Evolutionary conservation across 35 echinoderm and acorn worm genomes (phyloP).

Genomic region (Ophiothrix spiculata): DNA sequence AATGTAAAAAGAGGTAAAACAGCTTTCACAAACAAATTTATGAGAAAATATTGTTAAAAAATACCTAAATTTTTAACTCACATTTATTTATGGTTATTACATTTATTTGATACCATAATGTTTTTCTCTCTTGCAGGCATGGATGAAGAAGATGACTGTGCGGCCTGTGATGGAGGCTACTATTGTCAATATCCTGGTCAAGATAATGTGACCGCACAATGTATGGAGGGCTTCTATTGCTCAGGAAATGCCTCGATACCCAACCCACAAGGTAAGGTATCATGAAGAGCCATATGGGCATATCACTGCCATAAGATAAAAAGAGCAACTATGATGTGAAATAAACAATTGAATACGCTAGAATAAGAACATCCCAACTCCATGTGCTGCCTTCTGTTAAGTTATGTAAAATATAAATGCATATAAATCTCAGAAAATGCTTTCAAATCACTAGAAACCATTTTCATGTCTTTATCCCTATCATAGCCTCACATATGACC

Average conservation of each 20-base stretch:
- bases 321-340: neutral
- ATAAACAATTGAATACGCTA: too few relatives aligned
- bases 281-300: neutral
- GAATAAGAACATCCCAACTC: too few relatives aligned
- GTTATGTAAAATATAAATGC: too few relatives aligned
- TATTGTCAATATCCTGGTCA: constrained; percentile 89
- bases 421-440: too few relatives aligned
- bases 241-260: constrained; percentile 59
- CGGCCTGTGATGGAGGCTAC: constrained; percentile 74
- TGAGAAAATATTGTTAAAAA: neutral
- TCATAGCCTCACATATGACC: too few relatives aligned
- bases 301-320: neutral
- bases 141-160: constrained; percentile 71
- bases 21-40: neutral
- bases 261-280: constrained; percentile 67
- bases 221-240: constrained; percentile 86
- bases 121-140: constrained; percentile 44
- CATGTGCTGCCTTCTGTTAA: too few relatives aligned
- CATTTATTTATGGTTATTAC: neutral
- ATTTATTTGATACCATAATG: neutral
- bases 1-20: neutral
- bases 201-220: constrained; percentile 65
- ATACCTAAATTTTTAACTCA: neutral
- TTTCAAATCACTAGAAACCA: too few relatives aligned
- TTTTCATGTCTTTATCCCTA: too few relatives aligned